Conservation (phyloP, 2,888 invertebrate species). For the Rhynchonema sp. region DNA sequence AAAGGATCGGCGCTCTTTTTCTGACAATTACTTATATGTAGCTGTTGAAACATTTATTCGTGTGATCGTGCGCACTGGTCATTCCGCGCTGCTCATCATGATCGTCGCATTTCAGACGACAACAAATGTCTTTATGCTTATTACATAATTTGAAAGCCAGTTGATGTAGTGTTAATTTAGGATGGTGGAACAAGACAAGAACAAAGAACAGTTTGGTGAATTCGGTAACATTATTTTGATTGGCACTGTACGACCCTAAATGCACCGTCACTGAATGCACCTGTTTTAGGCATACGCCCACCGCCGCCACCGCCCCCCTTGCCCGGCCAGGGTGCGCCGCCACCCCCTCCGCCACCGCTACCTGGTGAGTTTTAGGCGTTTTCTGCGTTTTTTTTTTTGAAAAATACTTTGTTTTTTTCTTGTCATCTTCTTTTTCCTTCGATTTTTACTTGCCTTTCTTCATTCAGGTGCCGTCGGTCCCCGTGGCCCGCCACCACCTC, state of each 20-base stretch:
- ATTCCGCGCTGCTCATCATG: too few species aligned
- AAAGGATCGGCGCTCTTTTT: too few species aligned
- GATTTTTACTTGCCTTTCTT: background rate
- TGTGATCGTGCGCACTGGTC: too few species aligned
- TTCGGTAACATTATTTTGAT: background rate
- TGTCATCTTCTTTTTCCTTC: too few species aligned
- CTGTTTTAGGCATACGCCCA: slow-evolving; percentile 11
- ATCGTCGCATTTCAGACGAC: too few species aligned
- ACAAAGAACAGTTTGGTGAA: background rate
- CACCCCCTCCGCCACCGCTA: slow-evolving; percentile 37
- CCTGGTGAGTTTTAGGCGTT: background rate
- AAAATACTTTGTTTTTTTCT: background rate
- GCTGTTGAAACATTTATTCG: too few species aligned
- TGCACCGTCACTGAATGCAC: too few species aligned
- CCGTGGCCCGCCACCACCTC: slow-evolving; percentile 30
- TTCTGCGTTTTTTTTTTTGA: background rate
- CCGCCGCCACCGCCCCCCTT: slow-evolving; percentile 17
- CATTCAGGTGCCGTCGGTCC: slow-evolving; percentile 7
- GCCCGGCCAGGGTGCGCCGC: background rate
- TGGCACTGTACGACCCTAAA: background rate
- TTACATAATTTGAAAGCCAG: too few species aligned
- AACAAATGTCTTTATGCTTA: too few species aligned
- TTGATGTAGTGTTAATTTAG: too few species aligned
- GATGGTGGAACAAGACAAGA: too few species aligned
- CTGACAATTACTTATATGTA: too few species aligned